A percentile compares a stretch with the other conserved stretches of the same genome.
phyloP scores from a whole-genome alignment of 2,797 vertebrate species.

The Sibirionetta formosa region DNA sequence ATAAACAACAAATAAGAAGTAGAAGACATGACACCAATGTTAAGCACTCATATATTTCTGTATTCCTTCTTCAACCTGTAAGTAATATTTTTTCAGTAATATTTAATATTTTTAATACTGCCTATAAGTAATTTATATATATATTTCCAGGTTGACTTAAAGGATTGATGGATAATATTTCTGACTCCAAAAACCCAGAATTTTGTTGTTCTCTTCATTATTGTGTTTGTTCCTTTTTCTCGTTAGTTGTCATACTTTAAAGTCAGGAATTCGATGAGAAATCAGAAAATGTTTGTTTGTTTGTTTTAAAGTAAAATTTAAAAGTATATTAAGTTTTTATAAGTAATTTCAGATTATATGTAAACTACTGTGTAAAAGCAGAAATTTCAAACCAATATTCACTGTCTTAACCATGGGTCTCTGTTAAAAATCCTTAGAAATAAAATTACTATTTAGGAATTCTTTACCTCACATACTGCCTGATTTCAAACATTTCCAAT shows the following conservation, averaged over 20 bases:
- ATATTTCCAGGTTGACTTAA: not conserved
- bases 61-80: not conserved
- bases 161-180: not conserved
- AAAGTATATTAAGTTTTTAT: not conserved
- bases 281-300: not conserved
- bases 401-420: not conserved
- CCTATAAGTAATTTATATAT: not conserved
- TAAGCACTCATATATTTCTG: not conserved
- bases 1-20: not conserved
- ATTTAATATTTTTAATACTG: too few relatives aligned
- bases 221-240: not conserved
- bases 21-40: not conserved
- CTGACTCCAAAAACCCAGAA: not conserved
- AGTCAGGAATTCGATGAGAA: not conserved
- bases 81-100: fast-evolving
- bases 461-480: not conserved
- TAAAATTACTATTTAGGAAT: not conserved
- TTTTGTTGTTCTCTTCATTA: not conserved
- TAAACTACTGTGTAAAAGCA: not conserved
- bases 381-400: not conserved
- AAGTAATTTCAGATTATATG: not conserved
- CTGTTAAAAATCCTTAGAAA: not conserved
- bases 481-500: not conserved
- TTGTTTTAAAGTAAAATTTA: not conserved
- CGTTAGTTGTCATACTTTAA: not conserved